Base-by-base conservation (phyloP, 2,888 invertebrate genomes). In the Cybosia mesomella region DNA sequence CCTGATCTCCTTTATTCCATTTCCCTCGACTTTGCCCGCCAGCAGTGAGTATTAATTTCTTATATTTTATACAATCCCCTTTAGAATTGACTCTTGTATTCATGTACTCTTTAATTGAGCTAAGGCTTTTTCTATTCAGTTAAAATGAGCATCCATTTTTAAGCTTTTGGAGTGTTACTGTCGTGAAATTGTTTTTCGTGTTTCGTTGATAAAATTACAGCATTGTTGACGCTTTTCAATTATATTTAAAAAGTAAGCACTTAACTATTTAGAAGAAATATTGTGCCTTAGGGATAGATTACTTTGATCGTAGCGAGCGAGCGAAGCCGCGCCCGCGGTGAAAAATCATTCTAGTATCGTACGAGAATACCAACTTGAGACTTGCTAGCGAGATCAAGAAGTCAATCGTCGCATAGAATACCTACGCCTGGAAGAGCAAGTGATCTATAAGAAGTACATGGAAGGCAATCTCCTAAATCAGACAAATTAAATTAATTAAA, bases 41-140 rank as follows among this genome's bases (percentile, higher is more conserved):
- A 71, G 57, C 65, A 64, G 69, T 62, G 72, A 74, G 81, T 83
- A 85, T 86, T 87, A 83, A 84, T 83, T 76, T 85, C 83, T 83
- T 77, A 82, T 79, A 81, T 83, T 85, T 80, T 84, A 83, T 76
- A 79, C 82, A 82, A 81, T 81, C 71, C 65, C 68, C 68, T 59
- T 64, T 63, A 32, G 58, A 43, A 66, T 32, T 74, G 70, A 67
- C 68, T 77, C 57, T 73, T 67, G 49, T 70, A 64, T 55, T 36
- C 58, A 59, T n/a, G 58, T 13, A 54, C 54, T 62, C 36, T 18
- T 61, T 72, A 66, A 69, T 72, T 72, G 72, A 69, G 55, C 49
- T 43, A 24, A 65, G 32, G 43, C 59, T 62, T 67, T 58, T 64
- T 60, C 28, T 61, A 58, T 49, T 34, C 28, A 21, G 34, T 53